Evolutionary conservation across 1,140 invertebrate species (phyloP).

Genomic region (Ruditapes philippinarum): DNA sequence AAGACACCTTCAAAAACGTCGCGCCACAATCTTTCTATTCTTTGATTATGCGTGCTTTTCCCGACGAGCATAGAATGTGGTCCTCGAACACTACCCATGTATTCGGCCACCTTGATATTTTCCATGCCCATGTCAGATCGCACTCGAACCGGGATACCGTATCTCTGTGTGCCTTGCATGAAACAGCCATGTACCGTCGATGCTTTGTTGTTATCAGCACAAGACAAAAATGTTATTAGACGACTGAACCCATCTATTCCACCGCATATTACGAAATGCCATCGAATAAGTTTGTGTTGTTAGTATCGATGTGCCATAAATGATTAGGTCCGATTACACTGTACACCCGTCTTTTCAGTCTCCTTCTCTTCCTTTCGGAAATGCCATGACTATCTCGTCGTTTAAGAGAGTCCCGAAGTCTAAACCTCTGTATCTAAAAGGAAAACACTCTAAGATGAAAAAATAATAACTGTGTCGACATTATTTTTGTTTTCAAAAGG

Average conservation of each 20-base stretch:
- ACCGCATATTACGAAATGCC: slow-evolving; percentile 31
- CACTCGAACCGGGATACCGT: background rate
- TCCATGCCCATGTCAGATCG: slow-evolving; percentile 40
- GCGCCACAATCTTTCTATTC: slow-evolving; percentile 46
- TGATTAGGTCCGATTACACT: slow-evolving; percentile 9
- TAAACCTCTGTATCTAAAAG: background rate
- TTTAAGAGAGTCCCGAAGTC: background rate
- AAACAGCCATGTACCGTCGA: slow-evolving; percentile 30
- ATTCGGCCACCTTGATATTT: slow-evolving; percentile 9
- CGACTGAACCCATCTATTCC: slow-evolving; percentile 33
- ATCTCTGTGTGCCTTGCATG: background rate
- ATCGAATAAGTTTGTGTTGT: slow-evolving; percentile 35
- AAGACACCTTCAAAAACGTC: slow-evolving; percentile 32
- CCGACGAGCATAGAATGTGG: background rate
- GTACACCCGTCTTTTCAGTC: background rate
- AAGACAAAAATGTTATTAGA: background rate
- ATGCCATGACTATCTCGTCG: background rate
- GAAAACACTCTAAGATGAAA: no score
- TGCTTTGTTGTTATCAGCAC: slow-evolving; percentile 44
- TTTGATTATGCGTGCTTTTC: slow-evolving; percentile 32
- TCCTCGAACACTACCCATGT: background rate
- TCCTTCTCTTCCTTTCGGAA: background rate
- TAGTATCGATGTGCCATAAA: slow-evolving; percentile 24
- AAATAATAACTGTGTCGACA: no score
- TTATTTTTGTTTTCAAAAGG: no score